Evolutionary conservation across 2,113 vertebrate genomes (phyloP).

Genomic region (Collichthys lucidus): DNA sequence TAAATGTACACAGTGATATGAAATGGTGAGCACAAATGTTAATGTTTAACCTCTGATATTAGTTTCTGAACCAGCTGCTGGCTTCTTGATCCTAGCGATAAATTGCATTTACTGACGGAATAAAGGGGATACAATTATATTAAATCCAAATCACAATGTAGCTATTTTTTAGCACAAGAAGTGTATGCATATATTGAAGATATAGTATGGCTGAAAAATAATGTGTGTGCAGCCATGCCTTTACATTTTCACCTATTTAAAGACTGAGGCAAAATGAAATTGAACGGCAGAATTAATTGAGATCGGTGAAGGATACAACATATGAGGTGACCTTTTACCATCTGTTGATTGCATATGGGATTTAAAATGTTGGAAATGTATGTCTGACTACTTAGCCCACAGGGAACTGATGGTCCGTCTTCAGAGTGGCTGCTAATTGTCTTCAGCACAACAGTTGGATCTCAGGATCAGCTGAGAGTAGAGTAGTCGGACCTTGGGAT

Average conservation of each 20-base stretch:
- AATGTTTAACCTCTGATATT: constrained; percentile 39
- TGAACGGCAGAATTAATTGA: constrained; percentile 11
- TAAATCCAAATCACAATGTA: constrained; percentile 16
- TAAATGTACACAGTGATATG: constrained; percentile 26
- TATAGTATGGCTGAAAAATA: background rate
- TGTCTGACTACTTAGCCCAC: constrained; percentile 18
- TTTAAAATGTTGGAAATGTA: constrained; percentile 16
- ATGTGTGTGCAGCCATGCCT: background rate
- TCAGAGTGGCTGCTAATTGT: constrained; percentile 31
- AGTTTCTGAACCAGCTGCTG: constrained; percentile 23
- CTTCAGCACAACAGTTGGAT: constrained; percentile 40
- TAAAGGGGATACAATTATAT: constrained; percentile 11
- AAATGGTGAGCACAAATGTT: constrained; percentile 31
- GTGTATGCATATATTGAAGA: background rate
- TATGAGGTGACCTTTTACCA: constrained; percentile 18
- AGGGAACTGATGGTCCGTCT: constrained; percentile 25
- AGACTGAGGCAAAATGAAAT: background rate
- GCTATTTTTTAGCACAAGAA: background rate
- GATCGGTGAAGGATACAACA: background rate
- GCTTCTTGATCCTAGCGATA: constrained; percentile 12
- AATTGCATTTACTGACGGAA: constrained; percentile 35
- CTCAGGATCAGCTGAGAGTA: constrained; percentile 39
- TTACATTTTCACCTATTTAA: constrained; percentile 1
- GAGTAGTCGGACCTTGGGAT: constrained; percentile 54
- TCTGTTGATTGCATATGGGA: constrained; percentile 24